Base-by-base conservation (phyloP, 2,797 vertebrate species). In the Sebastes paucispinis region DNA sequence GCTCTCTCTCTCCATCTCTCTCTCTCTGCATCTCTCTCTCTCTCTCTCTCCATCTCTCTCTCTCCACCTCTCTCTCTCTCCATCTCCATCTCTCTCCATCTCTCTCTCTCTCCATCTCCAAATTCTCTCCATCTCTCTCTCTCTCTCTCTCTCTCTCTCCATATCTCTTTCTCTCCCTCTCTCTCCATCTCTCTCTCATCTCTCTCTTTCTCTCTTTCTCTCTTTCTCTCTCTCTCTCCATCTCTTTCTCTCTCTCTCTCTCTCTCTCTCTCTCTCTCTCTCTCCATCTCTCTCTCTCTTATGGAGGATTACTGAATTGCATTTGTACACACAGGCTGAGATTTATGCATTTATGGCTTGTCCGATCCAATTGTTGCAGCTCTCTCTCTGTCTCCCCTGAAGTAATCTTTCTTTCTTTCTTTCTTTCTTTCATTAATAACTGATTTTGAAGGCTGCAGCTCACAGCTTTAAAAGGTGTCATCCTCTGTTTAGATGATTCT, bases 311-410 rank as follows among this genome's bases (percentile, higher is more conserved):
- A 78, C 14, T 82, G 75, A 60, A 72, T 50, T 84, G 58, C 36
- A 73, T 84, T 60, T 67, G 83, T 82, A 83, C 73, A 65, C 43
- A 78, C 81, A 57, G 60, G 34, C 34, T 80, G 50, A 79, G 72
- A 75, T 87, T 84, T 71, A 85, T 75, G 83, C 83, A 77, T 81
- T 77, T 52, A 66, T 67, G 50, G 36, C 64, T 79, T 27, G 66
- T 71, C 50, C 31, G 55, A 85, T 77, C 75, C 90, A 90, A 74
- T 86, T 88, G 84, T 92, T 91, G 89, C 88, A 73, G 85, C 67
- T 8, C 14, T 31, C 34, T 70, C 74, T 65, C 22, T 43, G 55
- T 58, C 16, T 20, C n/a, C 63, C 60, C 70, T 57, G 12, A 68
- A 75, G 66, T 73, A 25, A 73, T 54, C 60, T 34, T 50, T 29